phyloP scores from a whole-genome alignment of 1,140 invertebrate species.

The Hylaeus volcanicus region DNA sequence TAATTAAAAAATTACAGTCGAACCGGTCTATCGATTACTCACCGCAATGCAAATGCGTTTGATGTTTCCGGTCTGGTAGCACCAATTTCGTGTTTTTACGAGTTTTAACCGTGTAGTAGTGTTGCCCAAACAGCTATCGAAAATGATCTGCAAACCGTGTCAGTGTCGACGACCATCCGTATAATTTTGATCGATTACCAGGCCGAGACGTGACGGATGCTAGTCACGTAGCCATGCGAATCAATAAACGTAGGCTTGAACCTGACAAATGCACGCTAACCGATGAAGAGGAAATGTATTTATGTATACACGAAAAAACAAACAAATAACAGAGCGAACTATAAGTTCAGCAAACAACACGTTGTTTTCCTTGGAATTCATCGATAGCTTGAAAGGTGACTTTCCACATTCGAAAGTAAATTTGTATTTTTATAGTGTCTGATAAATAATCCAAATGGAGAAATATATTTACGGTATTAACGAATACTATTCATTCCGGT shows the following conservation, averaged over 20 bases:
- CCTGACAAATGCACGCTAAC: constrained; percentile 22
- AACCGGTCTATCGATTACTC: background rate
- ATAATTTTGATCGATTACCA: constrained; percentile 48
- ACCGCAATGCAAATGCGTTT: background rate
- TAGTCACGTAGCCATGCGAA: constrained; percentile 17
- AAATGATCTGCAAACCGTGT: constrained; percentile 34
- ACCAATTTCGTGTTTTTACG: too few species aligned
- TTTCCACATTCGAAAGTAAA: too few species aligned
- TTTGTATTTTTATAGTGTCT: too few species aligned
- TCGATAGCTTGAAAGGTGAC: background rate
- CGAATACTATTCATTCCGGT: too few species aligned
- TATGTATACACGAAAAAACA: background rate
- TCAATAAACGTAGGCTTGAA: constrained; percentile 6
- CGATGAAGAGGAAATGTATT: background rate
- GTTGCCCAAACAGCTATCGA: background rate
- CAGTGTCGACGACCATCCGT: constrained; percentile 38
- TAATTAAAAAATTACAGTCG: too few species aligned
- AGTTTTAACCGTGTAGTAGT: background rate
- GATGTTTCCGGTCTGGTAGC: background rate
- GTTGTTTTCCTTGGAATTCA: background rate
- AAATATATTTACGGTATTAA: too few species aligned
- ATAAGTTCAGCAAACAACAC: background rate
- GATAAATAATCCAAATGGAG: too few species aligned
- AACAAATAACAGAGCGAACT: background rate
- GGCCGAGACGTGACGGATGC: background rate